Evolutionary conservation across 1,140 invertebrate genomes (phyloP), one percentile per base, ranked within the genome.

Genomic region (Pseudomyrmex flavicornis): DNA sequence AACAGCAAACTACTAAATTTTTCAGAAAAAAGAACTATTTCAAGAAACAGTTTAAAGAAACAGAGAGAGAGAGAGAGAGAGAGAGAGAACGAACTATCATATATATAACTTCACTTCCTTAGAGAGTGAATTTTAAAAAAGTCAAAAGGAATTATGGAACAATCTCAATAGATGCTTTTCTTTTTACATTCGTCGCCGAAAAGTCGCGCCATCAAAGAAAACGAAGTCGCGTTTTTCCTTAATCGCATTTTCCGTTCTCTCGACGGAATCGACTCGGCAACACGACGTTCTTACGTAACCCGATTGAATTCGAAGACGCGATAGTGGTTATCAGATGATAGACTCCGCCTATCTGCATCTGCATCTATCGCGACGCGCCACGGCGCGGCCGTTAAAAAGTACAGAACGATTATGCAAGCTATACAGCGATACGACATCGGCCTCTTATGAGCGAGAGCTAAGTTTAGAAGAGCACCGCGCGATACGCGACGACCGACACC

Each of bases 401-500:
- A 88, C 72, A 83, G 83, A 91, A 86, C 86, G 89, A 92, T 92
- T 92, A 92, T 86, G 90, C 91, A 92, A 92, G 89, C 83, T 56
- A n/a, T 48, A 22, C 65, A 70, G 82, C 70, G 76, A 74, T 84
- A 77, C 83, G 83, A 26, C 79, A 75, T 59, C 44, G 48, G 82
- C 69, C 89, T 89, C 90, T 89, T 90, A 88, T 88, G 86, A 90
- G 80, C 63, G 46, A 70, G 76, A n/a, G 88, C 89, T 91, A 91
- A 92, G 90, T 92, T 92, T 92, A 92, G 91, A 35, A 35, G 5
- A 91, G 84, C 73, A 75, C 80, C 46, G 52, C 80, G 69, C 69
- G 35, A 54, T 48, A 50, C 63, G 46, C 74, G 44, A n/a, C 52
- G 48, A 59, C 50, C 62, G 48, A 9, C 69, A 15, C 65, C 63